phyloP scores from a whole-genome alignment of 2,888 invertebrate genomes.

The Octodonta nipae region DNA sequence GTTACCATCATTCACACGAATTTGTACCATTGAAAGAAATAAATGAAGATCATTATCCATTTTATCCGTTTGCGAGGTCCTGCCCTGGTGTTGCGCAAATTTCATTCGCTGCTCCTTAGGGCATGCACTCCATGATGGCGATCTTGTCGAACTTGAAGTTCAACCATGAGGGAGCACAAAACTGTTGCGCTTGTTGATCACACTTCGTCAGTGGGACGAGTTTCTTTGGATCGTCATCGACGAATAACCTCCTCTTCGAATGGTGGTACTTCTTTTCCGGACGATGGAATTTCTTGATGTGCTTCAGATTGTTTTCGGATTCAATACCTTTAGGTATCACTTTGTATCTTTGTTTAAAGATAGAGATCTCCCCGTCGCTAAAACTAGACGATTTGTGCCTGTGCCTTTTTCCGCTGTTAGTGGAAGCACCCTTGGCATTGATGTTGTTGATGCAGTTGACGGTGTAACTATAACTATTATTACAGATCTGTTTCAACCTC shows the following conservation, averaged over 20 bases:
- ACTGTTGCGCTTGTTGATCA: conserved; percentile 30
- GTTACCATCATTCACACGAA: too few species aligned
- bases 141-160: conserved; percentile 51
- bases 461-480: too few species aligned
- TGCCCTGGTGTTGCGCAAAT: too few species aligned
- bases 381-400: conserved; percentile 55
- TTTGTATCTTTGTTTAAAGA: conserved; percentile 9
- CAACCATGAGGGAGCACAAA: conserved; percentile 49
- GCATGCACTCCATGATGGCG: conserved; percentile 41
- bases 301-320: conserved; percentile 17
- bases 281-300: conserved; percentile 24
- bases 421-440: too few species aligned
- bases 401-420: too few species aligned
- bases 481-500: conserved; percentile 60
- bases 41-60: too few species aligned
- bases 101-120: too few species aligned
- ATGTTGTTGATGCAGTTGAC: too few species aligned
- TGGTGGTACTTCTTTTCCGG: conserved; percentile 21
- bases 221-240: conserved; percentile 30
- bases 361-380: conserved; percentile 21
- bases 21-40: too few species aligned
- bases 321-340: conserved; percentile 11
- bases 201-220: too few species aligned
- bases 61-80: too few species aligned
- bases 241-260: conserved; percentile 46